Evolutionary conservation across 2,797 vertebrate species (phyloP).

Genomic region (Hephaestus fuliginosus): DNA sequence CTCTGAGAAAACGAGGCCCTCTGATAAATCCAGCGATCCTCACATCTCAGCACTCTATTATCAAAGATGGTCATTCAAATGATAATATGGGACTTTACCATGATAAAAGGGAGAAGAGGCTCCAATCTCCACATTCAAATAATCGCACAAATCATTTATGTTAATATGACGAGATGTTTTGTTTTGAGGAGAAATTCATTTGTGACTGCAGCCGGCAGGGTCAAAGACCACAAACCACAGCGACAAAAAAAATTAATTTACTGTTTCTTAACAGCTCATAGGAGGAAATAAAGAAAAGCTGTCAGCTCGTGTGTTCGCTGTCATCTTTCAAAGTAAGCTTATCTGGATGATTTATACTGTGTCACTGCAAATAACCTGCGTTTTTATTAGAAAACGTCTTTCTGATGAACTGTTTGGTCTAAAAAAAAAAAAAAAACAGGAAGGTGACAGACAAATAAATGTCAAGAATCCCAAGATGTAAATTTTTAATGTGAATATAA

Average conservation of each 20-base stretch:
- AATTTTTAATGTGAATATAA: too few species aligned
- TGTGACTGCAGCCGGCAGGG: constrained; percentile 14
- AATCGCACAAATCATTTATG: constrained; percentile 56
- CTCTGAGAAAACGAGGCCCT: constrained; percentile 69
- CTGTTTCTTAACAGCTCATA: not conserved
- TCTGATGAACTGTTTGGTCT: not conserved
- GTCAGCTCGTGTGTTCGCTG: accelerated
- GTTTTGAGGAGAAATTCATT: constrained; percentile 33
- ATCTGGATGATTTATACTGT: not conserved
- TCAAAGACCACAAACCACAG: constrained; percentile 26
- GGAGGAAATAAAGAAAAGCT: too few species aligned
- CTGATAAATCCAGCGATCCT: constrained; percentile 59
- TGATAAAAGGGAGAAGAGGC: constrained; percentile 53
- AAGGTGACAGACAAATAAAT: not conserved
- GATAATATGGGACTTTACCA: constrained; percentile 65
- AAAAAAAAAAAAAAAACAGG: not conserved
- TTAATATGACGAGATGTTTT: constrained; percentile 45
- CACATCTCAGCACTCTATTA: constrained; percentile 58
- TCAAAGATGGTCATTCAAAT: constrained; percentile 76
- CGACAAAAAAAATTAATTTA: not conserved
- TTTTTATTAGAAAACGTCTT: not conserved
- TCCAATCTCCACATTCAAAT: constrained; percentile 18
- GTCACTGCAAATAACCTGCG: not conserved
- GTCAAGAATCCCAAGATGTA: not conserved
- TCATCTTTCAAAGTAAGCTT: not conserved